Evolutionary conservation across 2,113 vertebrate genomes (phyloP).

Genomic region (Ciconia stormi): DNA sequence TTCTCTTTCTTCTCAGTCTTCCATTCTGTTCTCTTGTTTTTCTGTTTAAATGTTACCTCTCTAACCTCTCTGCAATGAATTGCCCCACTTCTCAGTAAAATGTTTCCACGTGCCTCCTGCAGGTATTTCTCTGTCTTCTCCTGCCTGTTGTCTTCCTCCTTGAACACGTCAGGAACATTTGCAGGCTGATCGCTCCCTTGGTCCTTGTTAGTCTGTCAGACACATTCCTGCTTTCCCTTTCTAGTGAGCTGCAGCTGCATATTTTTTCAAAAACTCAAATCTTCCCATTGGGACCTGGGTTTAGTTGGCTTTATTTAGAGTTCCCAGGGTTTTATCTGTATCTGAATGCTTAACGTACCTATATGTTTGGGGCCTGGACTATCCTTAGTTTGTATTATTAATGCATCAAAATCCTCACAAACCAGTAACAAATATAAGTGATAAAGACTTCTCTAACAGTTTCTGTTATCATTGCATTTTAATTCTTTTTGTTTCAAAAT

Average conservation of each 20-base stretch:
- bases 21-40: not conserved
- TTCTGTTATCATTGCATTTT: not conserved
- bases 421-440: not conserved
- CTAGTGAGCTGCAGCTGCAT: not conserved
- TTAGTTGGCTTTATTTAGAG: not conserved
- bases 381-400: not conserved
- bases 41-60: not conserved
- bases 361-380: rapidly evolving
- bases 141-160: not conserved
- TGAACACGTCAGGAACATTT: not conserved
- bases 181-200: not conserved
- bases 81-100: not conserved
- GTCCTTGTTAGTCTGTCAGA: not conserved
- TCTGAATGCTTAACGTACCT: not conserved
- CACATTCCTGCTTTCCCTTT: not conserved
- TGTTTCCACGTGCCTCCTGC: not conserved
- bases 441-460: not conserved
- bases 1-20: not conserved
- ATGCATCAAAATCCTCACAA: not conserved
- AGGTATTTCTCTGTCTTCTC: not conserved
- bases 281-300: not conserved
- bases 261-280: not conserved
- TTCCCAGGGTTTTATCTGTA: not conserved
- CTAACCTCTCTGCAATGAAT: not conserved
- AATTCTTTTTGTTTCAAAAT: not conserved